These are phyloP conservation scores for Plagodis dolabraria DNA, from an alignment of 2,888 invertebrate species.

Conservation along the genomic window DNA sequence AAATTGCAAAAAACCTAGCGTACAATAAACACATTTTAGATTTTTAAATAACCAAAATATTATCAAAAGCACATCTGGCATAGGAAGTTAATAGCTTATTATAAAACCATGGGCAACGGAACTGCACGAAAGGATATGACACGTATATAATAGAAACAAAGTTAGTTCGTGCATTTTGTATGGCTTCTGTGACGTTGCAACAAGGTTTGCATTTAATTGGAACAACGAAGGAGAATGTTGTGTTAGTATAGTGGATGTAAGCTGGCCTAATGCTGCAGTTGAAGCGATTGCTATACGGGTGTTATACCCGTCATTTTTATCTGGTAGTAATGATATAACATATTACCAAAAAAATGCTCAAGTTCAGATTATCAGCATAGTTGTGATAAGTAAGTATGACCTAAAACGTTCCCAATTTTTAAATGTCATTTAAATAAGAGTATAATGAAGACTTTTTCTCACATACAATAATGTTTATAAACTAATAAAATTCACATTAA, in stretches of 20 bases:
- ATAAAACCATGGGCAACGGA: slow-evolving; percentile 62
- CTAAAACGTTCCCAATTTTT: no score
- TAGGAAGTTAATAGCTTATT: slow-evolving; percentile 50
- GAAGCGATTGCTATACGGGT: neutral
- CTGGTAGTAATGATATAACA: no score
- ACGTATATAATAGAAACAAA: slow-evolving; percentile 50
- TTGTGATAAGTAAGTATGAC: no score
- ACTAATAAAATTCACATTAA: no score
- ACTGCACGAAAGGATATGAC: slow-evolving; percentile 60
- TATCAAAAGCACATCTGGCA: neutral
- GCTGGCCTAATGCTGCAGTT: slow-evolving; percentile 14
- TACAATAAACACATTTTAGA: no score
- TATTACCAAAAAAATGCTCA: no score
- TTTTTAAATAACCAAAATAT: neutral
- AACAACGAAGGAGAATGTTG: slow-evolving; percentile 16
- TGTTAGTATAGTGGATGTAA: slow-evolving; percentile 22
- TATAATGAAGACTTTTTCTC: no score
- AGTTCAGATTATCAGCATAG: no score
- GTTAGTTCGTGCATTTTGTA: slow-evolving; percentile 40
- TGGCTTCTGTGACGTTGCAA: slow-evolving; percentile 56
- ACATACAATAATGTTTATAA: no score
- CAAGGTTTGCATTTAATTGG: slow-evolving; percentile 65
- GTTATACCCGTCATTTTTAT: no score
- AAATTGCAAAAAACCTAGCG: no score
- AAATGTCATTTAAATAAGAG: no score